phyloP scores from a whole-genome alignment of 2,888 invertebrate species.

The Hoplodrina blanda region DNA sequence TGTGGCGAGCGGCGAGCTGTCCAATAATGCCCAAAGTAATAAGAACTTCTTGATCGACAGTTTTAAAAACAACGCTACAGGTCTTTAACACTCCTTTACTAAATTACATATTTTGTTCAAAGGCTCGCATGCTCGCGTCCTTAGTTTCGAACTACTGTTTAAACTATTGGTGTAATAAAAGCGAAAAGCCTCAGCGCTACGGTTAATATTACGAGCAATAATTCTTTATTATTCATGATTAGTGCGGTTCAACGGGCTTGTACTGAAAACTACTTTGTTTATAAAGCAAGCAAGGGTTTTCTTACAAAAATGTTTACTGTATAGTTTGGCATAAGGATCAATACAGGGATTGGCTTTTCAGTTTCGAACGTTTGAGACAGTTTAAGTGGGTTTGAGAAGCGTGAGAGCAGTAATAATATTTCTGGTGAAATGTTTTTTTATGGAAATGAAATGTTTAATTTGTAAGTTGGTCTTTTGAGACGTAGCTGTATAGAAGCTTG shows the following conservation, averaged over 20 bases:
- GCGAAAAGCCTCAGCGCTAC: slow-evolving; percentile 3
- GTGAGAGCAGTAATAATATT: not conserved
- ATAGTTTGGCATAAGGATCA: slow-evolving; percentile 6
- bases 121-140: too few relatives aligned
- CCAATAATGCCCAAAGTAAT: too few relatives aligned
- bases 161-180: slow-evolving; percentile 16
- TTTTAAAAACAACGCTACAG: too few relatives aligned
- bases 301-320: slow-evolving; percentile 13
- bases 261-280: slow-evolving; percentile 27
- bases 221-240: slow-evolving; percentile 53
- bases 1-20: too few relatives aligned
- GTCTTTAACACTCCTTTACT: too few relatives aligned
- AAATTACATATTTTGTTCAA: too few relatives aligned
- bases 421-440: slow-evolving; percentile 11
- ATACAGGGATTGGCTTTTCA: slow-evolving; percentile 9
- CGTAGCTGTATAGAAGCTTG: not conserved
- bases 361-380: not conserved
- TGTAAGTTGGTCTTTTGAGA: not conserved
- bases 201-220: slow-evolving; percentile 34
- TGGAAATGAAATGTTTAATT: slow-evolving; percentile 8
- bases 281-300: not conserved
- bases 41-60: too few relatives aligned
- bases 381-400: slow-evolving; percentile 1
- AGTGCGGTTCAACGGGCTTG: slow-evolving; percentile 11
- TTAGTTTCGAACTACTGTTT: too few relatives aligned